Conservation (phyloP, 2,797 vertebrate species). For the Callimico goeldii region DNA sequence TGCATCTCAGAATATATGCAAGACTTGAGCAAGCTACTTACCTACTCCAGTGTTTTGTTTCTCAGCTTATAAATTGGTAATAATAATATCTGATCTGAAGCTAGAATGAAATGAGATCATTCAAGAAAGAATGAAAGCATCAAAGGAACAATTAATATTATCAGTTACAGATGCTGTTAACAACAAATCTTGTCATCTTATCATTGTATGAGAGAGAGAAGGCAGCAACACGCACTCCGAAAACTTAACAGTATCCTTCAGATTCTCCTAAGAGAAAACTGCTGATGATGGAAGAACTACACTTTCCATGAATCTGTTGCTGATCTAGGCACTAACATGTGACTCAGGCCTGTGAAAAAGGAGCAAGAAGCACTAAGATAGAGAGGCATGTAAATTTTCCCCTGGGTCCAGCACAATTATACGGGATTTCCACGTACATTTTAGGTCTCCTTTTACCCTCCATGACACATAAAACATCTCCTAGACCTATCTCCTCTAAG, state of each 20-base stretch:
- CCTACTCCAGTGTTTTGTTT: neutral
- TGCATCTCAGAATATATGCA: neutral
- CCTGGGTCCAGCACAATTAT: neutral
- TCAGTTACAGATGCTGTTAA: neutral
- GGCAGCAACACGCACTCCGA: neutral
- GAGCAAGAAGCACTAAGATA: neutral
- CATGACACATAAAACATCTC: neutral
- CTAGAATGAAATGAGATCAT: neutral
- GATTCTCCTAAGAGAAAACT: neutral
- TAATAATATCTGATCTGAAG: neutral
- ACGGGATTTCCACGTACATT: neutral
- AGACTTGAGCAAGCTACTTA: neutral
- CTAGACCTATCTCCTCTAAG: neutral
- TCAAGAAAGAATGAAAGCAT: neutral
- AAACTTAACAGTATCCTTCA: neutral
- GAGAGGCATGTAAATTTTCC: neutral
- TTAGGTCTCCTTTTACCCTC: neutral
- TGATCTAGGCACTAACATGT: neutral
- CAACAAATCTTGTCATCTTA: neutral
- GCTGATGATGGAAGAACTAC: fast-evolving
- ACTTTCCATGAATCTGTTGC: neutral
- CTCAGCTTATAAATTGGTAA: neutral
- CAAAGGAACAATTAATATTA: neutral
- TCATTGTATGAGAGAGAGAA: neutral
- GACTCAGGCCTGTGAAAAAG: neutral